These are phyloP conservation scores for Trissolcus basalis DNA, from an alignment of 1,140 invertebrate genomes.

Conservation along the genomic window DNA sequence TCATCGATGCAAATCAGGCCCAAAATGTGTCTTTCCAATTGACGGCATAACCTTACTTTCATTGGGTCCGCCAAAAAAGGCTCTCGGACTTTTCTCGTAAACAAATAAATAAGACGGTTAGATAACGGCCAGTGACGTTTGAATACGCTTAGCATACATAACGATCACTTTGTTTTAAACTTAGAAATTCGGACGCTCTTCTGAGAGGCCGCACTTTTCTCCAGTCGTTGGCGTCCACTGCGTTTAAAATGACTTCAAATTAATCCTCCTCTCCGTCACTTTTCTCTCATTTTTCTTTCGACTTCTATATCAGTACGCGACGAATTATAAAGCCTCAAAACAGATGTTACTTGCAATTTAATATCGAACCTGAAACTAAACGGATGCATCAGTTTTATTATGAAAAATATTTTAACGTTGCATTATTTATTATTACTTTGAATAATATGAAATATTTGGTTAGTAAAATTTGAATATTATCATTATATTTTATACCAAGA, in stretches of 20 bases:
- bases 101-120: slow-evolving; percentile 1
- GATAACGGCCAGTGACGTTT: slow-evolving; percentile 17
- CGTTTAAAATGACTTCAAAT: no score
- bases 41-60: slow-evolving; percentile 21
- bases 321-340: slow-evolving; percentile 2
- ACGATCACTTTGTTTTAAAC: slow-evolving; percentile 15
- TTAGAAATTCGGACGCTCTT: not conserved
- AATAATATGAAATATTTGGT: no score
- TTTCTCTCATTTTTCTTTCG: slow-evolving; percentile 7
- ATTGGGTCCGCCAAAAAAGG: slow-evolving; percentile 4
- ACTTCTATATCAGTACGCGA: not conserved
- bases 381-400: slow-evolving; percentile 6
- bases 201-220: slow-evolving; percentile 14
- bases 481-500: no score
- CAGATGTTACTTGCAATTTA: slow-evolving; percentile 1
- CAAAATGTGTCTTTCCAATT: slow-evolving; percentile 6
- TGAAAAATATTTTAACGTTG: no score
- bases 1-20: slow-evolving; percentile 32
- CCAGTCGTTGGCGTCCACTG: slow-evolving; percentile 1
- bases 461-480: no score
- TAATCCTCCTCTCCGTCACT: slow-evolving; percentile 1
- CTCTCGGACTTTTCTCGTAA: not conserved
- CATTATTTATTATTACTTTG: no score
- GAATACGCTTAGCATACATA: slow-evolving; percentile 23
- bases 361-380: slow-evolving; percentile 1